Base-by-base conservation (phyloP, 2,888 invertebrate genomes). In the Phoenoteleia sp. region DNA sequence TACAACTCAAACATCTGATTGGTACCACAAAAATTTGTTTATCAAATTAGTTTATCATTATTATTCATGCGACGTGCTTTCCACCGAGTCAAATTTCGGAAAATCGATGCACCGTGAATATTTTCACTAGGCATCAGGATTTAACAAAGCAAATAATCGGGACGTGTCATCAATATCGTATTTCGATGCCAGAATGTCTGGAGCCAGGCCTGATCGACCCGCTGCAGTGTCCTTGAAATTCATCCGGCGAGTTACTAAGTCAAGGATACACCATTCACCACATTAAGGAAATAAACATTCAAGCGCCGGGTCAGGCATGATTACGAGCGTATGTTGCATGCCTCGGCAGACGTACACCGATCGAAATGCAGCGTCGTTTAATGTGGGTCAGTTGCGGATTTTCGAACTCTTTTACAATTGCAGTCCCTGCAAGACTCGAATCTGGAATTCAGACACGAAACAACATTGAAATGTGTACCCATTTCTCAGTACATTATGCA, bases 151-250 rank as follows among this genome's bases (percentile, higher is more conserved):
- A 88, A 87, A 86, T 89, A 88, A 86, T 84, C 81, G 87, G 52
- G 54, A 60, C 62, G 45, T 86, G 74, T 54, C 58, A 81, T 87
- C 81, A 89, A 91, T 91, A 91, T 62, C 74, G 67, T 74, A 62
- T 56, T 71, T 27, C 67, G 90, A 89, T 88, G 89, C 89, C 89
- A 87, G 87, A 86, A 87, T 47, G 91, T 91, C 91, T 91, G 91
- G 91, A 90, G 90, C 91, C 91, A 58, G 58, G 75, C 60, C 72
- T 75, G 85, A 90, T 91, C 91, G 91, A 91, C 87, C 90, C 83
- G 62, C 27, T 72, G 72, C 60, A 75, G 11, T 72, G 84, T 71
- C 84, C 84, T 84, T 84, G 84, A 84, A 84, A 74, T 79, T 83
- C 60, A 83, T 83, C 67, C 64, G 69, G 42, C 66, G 27, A 66